These are phyloP conservation scores for Gymnopithys bicolor DNA, from an alignment of 2,797 vertebrate species.

Conservation along the genomic window DNA sequence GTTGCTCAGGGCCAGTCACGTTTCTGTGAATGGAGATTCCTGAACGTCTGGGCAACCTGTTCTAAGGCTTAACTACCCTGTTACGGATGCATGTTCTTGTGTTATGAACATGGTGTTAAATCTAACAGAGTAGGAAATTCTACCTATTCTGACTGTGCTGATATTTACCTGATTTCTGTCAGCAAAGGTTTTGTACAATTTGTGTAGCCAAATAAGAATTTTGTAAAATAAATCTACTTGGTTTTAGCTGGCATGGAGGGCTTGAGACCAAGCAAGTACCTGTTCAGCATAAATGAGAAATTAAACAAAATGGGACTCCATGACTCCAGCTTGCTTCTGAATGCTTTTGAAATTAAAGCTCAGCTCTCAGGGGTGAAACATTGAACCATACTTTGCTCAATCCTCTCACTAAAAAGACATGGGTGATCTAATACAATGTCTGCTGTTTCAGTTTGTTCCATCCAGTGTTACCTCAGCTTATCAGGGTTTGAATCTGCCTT, in stretches of 20 bases:
- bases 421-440: neutral
- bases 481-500: neutral
- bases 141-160: neutral
- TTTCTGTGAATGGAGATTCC: neutral
- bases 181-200: neutral
- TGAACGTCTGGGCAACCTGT: neutral
- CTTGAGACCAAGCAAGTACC: neutral
- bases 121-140: neutral
- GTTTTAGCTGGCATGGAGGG: neutral
- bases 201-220: neutral
- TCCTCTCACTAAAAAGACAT: neutral
- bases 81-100: neutral
- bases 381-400: neutral
- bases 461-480: neutral
- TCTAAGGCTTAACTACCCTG: neutral
- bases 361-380: neutral
- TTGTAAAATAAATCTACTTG: neutral
- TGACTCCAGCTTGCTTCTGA: neutral
- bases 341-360: neutral
- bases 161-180: neutral
- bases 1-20: neutral
- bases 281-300: neutral
- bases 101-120: neutral
- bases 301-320: neutral
- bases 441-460: neutral